Base-by-base conservation (phyloP, 2,113 vertebrate genomes). In the Vanacampus margaritifer region DNA sequence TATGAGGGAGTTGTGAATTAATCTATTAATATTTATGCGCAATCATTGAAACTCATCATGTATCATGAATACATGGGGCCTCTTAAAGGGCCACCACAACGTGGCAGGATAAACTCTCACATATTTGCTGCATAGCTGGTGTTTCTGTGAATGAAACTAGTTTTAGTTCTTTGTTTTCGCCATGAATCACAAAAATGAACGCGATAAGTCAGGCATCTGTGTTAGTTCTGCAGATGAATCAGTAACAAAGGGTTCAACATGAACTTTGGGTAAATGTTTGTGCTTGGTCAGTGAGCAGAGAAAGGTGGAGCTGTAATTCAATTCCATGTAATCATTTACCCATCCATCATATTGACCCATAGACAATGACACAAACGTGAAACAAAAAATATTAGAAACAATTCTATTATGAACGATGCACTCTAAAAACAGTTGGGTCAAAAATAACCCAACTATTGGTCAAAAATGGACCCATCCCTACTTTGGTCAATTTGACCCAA, bases 321-420 rank as follows among this genome's bases (percentile, higher is more conserved):
- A 65, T 60, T 28, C 64, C 39, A 65, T 24, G 36, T 59, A 68
- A 64, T 76, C 24, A 71, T 76, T 79, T 54, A 74, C 74, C 60
- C 5, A 37, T 2, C 56, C 7, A 32, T 2, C 32, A 26, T 13
- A 57, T 13, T 65, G 35, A 50, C 24, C 24, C 11, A 36, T n/a
- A 45, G 26, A 66, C 37, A 26, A 9, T 61, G 65, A 69, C 32
- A 39, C 28, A 26, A 48, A 41, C 1, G 17, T 1, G 11, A 54
- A 28, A 68, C 6, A 2, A 16, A 21, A 64, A 59, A 59, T 17
- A 59, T 23, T 11, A 13, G n/a, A 53, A 24, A 23, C n/a, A 24
- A 19, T 57, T 57, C 14, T 57, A 23, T 54, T 41, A 11, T 41
- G 10, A 41, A 41, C 39, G 1, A 41, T 12, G 9, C 7, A 41